Evolutionary conservation across 1,140 invertebrate species (phyloP).

Genomic region (Dendroctonus valens): DNA sequence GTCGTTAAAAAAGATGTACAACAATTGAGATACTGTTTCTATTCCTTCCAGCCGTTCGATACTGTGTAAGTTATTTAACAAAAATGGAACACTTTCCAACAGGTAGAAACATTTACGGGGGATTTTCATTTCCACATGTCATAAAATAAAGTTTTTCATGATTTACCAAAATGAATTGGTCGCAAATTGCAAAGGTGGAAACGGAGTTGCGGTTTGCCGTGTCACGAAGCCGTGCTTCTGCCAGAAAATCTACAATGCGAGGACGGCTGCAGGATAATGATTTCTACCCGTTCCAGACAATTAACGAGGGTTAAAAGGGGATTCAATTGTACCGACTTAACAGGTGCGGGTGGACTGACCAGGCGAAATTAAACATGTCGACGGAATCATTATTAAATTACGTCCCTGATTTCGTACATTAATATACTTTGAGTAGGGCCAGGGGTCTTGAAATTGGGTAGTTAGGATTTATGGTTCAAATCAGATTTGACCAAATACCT

Average conservation of each 20-base stretch:
- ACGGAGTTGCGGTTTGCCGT: slow-evolving; percentile 28
- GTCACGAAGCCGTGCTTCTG: slow-evolving; percentile 22
- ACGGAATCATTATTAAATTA: slow-evolving; percentile 35
- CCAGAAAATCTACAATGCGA: slow-evolving; percentile 13
- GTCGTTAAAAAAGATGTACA: no score
- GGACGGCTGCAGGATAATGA: slow-evolving; percentile 44
- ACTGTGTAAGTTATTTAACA: no score
- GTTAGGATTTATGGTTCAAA: slow-evolving; percentile 33
- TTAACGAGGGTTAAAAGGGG: slow-evolving; percentile 51
- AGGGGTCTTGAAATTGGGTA: slow-evolving; percentile 24
- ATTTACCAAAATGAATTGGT: no score
- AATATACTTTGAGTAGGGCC: slow-evolving; percentile 34
- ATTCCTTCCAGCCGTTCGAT: no score
- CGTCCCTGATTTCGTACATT: slow-evolving; percentile 33
- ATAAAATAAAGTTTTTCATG: no score
- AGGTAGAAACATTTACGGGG: no score
- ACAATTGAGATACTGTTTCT: no score
- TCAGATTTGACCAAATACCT: slow-evolving; percentile 30
- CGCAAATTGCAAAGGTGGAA: slow-evolving; percentile 20
- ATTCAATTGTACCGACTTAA: slow-evolving; percentile 51
- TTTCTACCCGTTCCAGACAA: slow-evolving; percentile 50
- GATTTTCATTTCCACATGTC: no score
- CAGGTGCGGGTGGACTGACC: slow-evolving; percentile 48
- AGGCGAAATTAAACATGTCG: slow-evolving; percentile 48
- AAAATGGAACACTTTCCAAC: no score